Conservation (phyloP, 2,797 vertebrate species). For the Malurus splendens region DNA sequence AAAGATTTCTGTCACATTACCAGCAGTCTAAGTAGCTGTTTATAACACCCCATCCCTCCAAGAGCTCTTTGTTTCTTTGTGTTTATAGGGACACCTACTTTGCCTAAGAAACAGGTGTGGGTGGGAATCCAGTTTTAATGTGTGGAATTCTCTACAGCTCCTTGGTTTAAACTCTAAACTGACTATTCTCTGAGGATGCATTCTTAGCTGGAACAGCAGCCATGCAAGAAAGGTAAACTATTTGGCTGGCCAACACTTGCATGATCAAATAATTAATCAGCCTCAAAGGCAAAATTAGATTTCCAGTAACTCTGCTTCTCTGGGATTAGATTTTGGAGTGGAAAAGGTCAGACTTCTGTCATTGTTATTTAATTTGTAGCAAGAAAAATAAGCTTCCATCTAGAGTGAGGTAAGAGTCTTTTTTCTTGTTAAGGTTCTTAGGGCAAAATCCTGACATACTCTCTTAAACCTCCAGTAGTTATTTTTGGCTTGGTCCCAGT, state of each 20-base stretch:
- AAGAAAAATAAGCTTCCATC: conserved; percentile 22
- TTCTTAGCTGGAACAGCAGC: conserved; percentile 12
- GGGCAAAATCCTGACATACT: neutral
- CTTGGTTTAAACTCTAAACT: neutral
- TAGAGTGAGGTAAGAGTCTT: neutral
- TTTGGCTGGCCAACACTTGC: neutral
- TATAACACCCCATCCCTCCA: neutral
- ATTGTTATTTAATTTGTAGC: conserved; percentile 38
- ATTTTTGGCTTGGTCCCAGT: neutral
- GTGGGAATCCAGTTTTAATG: neutral
- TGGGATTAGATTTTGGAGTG: conserved; percentile 39
- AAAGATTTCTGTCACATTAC: neutral
- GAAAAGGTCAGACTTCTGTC: conserved; percentile 43
- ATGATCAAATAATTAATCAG: conserved; percentile 48
- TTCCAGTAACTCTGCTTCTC: conserved; percentile 37
- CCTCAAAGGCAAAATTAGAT: conserved; percentile 5
- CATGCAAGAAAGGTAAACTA: conserved; percentile 19
- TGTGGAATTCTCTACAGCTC: neutral
- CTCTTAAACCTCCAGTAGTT: neutral
- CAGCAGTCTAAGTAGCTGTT: neutral
- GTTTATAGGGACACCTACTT: neutral
- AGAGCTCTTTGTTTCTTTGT: neutral
- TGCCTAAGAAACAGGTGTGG: conserved; percentile 11
- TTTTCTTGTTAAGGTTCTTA: neutral
- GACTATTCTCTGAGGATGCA: conserved; percentile 2